phyloP scores from a whole-genome alignment of 2,113 vertebrate species.

The Cephalopholis sonnerati region DNA sequence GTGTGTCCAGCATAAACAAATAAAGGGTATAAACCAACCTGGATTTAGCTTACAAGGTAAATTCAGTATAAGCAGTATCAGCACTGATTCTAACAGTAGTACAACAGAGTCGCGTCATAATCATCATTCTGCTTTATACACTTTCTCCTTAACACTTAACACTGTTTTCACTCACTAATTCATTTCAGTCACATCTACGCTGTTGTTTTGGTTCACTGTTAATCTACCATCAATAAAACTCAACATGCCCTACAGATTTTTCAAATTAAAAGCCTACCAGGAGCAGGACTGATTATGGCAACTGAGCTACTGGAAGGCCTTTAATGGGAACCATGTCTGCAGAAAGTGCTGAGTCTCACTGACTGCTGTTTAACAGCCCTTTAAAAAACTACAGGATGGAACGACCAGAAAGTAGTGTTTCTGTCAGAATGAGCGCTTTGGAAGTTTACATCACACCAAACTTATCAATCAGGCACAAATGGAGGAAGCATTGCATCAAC shows the following conservation, averaged over 20 bases:
- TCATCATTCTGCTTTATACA: neutral
- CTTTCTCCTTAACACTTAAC: neutral
- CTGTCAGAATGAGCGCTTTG: neutral
- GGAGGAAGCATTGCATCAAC: neutral
- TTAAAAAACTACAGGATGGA: neutral
- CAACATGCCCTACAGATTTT: neutral
- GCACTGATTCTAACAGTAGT: neutral
- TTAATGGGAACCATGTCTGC: conserved; percentile 5
- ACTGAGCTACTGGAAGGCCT: conserved; percentile 10
- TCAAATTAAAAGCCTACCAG: conserved; percentile 4
- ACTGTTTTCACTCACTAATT: neutral
- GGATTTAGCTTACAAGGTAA: neutral
- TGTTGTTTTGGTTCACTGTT: neutral
- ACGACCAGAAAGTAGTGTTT: no score
- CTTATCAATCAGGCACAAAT: neutral
- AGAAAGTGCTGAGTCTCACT: neutral
- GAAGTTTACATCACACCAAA: neutral
- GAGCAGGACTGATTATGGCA: neutral
- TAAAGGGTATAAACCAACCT: neutral
- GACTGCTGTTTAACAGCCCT: neutral
- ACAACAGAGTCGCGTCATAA: neutral
- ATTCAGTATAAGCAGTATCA: neutral
- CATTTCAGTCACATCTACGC: neutral
- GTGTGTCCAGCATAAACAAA: neutral
- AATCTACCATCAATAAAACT: neutral